Percentiles rank a stretch among this genome's conserved stretches.
These are phyloP conservation scores for Suncus etruscus DNA, from an alignment of 2,113 vertebrate genomes.

Conservation along the genomic window DNA sequence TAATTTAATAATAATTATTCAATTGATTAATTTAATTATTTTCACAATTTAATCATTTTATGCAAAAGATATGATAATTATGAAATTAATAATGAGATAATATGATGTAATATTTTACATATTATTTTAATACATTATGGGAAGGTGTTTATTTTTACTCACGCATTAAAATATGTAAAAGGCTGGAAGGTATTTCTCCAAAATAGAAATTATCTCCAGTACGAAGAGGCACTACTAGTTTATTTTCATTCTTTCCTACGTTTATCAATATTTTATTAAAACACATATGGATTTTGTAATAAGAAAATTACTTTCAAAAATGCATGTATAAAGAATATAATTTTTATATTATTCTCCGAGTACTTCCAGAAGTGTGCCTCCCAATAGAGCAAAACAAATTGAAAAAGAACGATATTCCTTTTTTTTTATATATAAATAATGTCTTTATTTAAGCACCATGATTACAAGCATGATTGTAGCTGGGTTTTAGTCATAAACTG, in stretches of 20 bases:
- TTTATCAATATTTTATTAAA: background rate
- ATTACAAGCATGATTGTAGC: too few relatives aligned
- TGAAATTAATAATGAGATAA: background rate
- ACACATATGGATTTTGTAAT: constrained; percentile 13
- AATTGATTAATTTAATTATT: too few relatives aligned
- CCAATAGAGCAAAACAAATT: too few relatives aligned
- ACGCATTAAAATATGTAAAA: background rate
- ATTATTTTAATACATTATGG: background rate
- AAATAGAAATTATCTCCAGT: background rate
- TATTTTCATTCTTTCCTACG: constrained; percentile 21
- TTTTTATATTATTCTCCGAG: background rate
- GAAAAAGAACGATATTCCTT: too few relatives aligned
- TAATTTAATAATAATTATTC: too few relatives aligned
- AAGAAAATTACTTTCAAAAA: constrained; percentile 32
- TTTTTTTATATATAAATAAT: too few relatives aligned
- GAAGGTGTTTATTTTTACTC: background rate
- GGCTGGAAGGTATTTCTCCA: constrained; percentile 40
- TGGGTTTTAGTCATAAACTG: too few relatives aligned
- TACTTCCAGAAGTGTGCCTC: too few relatives aligned
- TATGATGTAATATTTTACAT: background rate
- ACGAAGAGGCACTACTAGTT: background rate
- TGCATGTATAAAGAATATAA: constrained; percentile 3
- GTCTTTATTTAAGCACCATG: too few relatives aligned
- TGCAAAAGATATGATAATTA: background rate
- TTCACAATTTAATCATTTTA: background rate